These are phyloP conservation scores for Porites rus DNA, from an alignment of 92 coral and sea anemone genomes.

Conservation along the genomic window DNA sequence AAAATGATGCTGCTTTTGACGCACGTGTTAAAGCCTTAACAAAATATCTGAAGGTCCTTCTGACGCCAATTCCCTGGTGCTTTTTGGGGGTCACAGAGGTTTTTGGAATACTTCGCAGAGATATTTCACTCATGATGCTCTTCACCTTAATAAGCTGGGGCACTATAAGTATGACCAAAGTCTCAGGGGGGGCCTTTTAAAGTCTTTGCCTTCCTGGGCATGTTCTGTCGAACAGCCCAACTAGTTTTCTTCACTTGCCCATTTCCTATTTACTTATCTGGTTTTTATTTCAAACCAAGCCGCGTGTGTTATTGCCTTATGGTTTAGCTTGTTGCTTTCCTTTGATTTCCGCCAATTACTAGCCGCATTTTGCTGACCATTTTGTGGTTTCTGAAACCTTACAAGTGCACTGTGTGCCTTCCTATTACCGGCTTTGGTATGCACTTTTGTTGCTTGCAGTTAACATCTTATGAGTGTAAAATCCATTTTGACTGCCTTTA, in stretches of 20 bases:
- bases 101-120: conserved; percentile 17
- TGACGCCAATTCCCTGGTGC: conserved; percentile 17
- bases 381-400: not conserved
- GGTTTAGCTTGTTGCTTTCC: too few relatives aligned
- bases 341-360: too few relatives aligned
- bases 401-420: not conserved
- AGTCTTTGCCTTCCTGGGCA: not conserved
- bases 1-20: not conserved
- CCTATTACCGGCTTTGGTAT: not conserved
- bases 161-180: conserved; percentile 27
- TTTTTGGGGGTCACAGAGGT: conserved; percentile 34
- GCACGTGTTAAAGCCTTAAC: not conserved
- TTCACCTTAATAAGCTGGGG: conserved; percentile 7
- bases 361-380: not conserved
- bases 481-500: conserved; percentile 28
- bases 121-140: conserved; percentile 8
- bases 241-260: not conserved
- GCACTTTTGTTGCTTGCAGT: conserved; percentile 2
- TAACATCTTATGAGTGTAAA: conserved; percentile 11
- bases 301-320: too few relatives aligned
- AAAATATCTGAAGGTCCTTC: conserved; percentile 10
- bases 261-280: not conserved
- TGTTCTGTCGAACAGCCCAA: not conserved
- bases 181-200: conserved; percentile 33
- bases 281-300: too few relatives aligned